A percentile compares a stretch with the other conserved stretches of the same genome.
Evolutionary conservation across 2,113 vertebrate species (phyloP).

Genomic region (Kobus ellipsiprymnus): DNA sequence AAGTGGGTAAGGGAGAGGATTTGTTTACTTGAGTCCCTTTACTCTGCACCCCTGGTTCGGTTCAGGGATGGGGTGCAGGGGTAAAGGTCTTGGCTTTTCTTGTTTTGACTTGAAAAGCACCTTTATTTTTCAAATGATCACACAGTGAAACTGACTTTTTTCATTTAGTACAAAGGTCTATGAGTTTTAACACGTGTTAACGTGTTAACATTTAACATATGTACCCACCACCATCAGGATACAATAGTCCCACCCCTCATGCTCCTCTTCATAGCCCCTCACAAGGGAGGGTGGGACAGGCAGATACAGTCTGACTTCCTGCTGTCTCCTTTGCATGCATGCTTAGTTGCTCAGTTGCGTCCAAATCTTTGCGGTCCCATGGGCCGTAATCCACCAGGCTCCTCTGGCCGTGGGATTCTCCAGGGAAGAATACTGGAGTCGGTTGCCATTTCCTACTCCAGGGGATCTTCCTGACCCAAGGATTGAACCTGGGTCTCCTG

Average conservation of each 20-base stretch:
- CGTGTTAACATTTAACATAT: too few species aligned
- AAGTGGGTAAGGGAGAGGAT: not conserved
- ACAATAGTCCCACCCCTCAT: rapidly evolving
- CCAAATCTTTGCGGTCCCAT: not conserved
- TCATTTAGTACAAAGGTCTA: not conserved
- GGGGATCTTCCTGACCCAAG: not conserved
- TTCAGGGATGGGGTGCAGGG: not conserved
- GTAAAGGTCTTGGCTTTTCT: not conserved
- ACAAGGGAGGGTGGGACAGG: rapidly evolving
- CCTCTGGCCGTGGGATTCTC: not conserved
- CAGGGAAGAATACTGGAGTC: not conserved
- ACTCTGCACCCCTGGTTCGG: not conserved
- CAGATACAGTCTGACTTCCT: rapidly evolving
- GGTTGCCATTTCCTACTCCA: not conserved
- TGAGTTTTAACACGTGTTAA: not conserved
- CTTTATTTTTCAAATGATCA: not conserved
- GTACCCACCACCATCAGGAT: too few species aligned
- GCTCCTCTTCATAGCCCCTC: too few species aligned
- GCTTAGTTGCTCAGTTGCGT: not conserved
- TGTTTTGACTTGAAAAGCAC: not conserved
- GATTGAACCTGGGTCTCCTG: not conserved
- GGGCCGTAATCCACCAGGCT: not conserved
- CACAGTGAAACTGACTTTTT: not conserved
- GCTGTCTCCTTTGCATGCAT: not conserved
- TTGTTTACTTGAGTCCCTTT: not conserved